Percentiles rank a stretch among this genome's conserved stretches.
Conservation (phyloP, 2,113 vertebrate species). For the Arvicanthis niloticus region DNA sequence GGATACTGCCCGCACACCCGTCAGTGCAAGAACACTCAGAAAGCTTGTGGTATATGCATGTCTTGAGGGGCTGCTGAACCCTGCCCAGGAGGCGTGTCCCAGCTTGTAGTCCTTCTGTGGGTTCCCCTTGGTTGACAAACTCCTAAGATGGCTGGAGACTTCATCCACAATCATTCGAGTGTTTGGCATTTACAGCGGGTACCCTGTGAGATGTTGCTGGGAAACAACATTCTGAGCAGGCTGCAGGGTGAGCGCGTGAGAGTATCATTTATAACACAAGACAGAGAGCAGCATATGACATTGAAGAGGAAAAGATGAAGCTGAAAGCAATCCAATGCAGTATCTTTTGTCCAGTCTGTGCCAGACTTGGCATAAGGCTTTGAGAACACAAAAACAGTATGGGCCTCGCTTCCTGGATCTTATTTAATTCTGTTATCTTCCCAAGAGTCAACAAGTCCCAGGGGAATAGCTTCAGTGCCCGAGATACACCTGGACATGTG, state of each 20-base stretch:
- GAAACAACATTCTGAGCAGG: not conserved
- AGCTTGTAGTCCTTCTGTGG: not conserved
- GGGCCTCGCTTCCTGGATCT: not conserved
- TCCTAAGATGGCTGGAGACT: not conserved
- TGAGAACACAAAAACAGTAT: not conserved
- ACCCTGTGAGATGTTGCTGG: constrained; percentile 15
- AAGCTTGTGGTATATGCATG: not conserved
- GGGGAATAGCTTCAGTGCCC: not conserved
- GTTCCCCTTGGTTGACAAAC: not conserved
- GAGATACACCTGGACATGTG: not conserved
- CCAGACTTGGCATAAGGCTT: not conserved
- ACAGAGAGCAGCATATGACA: not conserved
- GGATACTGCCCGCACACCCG: not conserved
- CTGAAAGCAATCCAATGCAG: not conserved
- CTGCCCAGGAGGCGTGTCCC: not conserved
- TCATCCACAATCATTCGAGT: too few species aligned
- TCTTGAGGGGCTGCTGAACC: not conserved
- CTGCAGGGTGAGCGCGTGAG: not conserved
- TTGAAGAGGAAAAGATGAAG: not conserved
- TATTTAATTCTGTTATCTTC: not conserved
- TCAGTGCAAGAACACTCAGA: not conserved
- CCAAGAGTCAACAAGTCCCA: not conserved
- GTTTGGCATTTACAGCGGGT: not conserved
- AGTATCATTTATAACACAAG: not conserved
- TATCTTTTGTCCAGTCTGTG: not conserved